Conservation (phyloP, 1,140 invertebrate species). For the Euura saliciscinereae region DNA sequence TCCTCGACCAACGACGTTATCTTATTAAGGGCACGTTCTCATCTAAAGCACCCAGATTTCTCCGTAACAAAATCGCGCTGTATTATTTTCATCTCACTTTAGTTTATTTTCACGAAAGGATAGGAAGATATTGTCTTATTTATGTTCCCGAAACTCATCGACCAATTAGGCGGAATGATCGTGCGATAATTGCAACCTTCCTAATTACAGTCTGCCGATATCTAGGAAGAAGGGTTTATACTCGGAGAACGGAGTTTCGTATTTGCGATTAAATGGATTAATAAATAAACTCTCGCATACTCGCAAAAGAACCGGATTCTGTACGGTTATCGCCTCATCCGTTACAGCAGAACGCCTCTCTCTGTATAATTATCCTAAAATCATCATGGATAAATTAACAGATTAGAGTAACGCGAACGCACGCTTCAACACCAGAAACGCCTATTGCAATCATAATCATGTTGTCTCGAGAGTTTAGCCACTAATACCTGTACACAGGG, state of each 20-base stretch:
- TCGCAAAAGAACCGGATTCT: too few relatives aligned
- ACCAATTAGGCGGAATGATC: too few relatives aligned
- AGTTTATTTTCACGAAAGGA: too few relatives aligned
- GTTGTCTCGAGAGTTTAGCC: neutral
- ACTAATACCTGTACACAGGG: neutral
- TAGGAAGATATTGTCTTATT: too few relatives aligned
- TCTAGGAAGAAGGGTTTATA: too few relatives aligned
- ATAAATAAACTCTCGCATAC: too few relatives aligned
- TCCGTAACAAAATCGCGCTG: neutral
- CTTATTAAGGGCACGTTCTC: neutral
- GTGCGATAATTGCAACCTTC: too few relatives aligned
- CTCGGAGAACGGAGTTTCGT: neutral
- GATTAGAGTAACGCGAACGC: neutral
- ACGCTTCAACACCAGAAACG: neutral
- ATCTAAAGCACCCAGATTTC: constrained; percentile 8
- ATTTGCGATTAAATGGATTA: too few relatives aligned
- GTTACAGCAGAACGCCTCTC: neutral
- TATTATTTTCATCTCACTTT: too few relatives aligned
- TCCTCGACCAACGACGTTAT: neutral
- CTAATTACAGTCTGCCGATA: too few relatives aligned
- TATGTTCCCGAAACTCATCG: too few relatives aligned
- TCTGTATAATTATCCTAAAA: neutral
- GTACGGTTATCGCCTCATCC: neutral
- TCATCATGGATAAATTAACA: neutral
- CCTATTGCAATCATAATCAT: constrained; percentile 1